Percentiles rank a stretch among this genome's conserved stretches.
phyloP scores from a whole-genome alignment of 2,888 invertebrate genomes.

The Drosophila niveifrons region DNA sequence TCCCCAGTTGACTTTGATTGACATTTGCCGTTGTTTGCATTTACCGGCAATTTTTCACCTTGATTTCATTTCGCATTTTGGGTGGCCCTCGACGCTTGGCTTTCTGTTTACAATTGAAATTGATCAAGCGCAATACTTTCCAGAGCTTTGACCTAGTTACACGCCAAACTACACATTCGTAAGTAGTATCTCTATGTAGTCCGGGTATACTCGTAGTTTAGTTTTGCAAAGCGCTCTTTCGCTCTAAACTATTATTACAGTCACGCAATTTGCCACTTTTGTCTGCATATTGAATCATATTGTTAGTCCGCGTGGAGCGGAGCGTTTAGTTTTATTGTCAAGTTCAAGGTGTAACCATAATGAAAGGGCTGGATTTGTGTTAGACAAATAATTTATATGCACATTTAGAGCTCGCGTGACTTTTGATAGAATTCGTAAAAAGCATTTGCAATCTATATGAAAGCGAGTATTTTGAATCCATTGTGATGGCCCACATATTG shows the following conservation, averaged over 20 bases:
- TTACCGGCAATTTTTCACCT: conserved; percentile 65
- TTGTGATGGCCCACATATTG: background rate
- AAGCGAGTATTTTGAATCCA: background rate
- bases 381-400: conserved; percentile 16
- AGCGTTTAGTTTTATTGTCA: conserved; percentile 33
- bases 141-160: conserved; percentile 60
- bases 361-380: conserved; percentile 1
- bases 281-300: conserved; percentile 19
- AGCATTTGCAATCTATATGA: background rate
- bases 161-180: conserved; percentile 4
- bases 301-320: conserved; percentile 3
- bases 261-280: conserved; percentile 52
- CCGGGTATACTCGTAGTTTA: conserved; percentile 20
- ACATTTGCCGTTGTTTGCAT: conserved; percentile 73
- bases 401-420: conserved; percentile 23
- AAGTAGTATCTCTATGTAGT: conserved; percentile 5
- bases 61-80: conserved; percentile 57
- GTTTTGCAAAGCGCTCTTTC: conserved; percentile 25
- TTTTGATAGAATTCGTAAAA: conserved; percentile 1
- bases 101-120: conserved; percentile 53
- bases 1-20: conserved; percentile 73
- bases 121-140: conserved; percentile 47
- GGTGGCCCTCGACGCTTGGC: conserved; percentile 26
- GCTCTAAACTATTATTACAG: conserved; percentile 48
- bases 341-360: conserved; percentile 47